A percentile compares a stretch with the other conserved stretches of the same genome.
Conservation (phyloP, 2,113 vertebrate species). For the Oceanodroma tethys region DNA sequence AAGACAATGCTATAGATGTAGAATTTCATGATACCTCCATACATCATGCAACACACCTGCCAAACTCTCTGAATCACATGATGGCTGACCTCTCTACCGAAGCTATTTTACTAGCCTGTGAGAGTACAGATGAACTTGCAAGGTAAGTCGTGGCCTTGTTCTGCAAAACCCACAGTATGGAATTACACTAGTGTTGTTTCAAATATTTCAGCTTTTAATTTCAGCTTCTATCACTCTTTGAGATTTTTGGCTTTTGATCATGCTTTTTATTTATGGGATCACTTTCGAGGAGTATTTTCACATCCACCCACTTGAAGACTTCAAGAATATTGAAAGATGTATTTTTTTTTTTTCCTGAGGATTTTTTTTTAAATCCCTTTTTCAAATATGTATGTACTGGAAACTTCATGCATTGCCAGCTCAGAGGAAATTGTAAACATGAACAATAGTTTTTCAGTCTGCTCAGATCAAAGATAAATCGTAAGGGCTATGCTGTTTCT, state of each 20-base stretch:
- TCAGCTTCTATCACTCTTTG: not conserved
- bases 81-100: constrained; percentile 89
- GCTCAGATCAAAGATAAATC: not conserved
- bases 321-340: not conserved
- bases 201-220: not conserved
- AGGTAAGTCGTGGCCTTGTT: constrained; percentile 73
- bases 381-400: not conserved
- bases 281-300: not conserved
- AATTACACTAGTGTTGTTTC: not conserved
- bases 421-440: not conserved
- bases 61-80: constrained; percentile 87
- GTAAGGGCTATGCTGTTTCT: not conserved
- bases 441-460: not conserved
- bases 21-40: constrained; percentile 94
- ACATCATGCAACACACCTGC: constrained; percentile 92
- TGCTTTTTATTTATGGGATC: not conserved
- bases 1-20: constrained; percentile 92
- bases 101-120: constrained; percentile 88
- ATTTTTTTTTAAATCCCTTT: not conserved
- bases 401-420: not conserved
- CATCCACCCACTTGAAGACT: not conserved
- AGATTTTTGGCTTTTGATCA: not conserved
- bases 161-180: rapidly evolving
- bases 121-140: constrained; percentile 83
- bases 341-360: not conserved